Evolutionary conservation across 2,888 invertebrate genomes (phyloP).

Genomic region (Andrena praecox): DNA sequence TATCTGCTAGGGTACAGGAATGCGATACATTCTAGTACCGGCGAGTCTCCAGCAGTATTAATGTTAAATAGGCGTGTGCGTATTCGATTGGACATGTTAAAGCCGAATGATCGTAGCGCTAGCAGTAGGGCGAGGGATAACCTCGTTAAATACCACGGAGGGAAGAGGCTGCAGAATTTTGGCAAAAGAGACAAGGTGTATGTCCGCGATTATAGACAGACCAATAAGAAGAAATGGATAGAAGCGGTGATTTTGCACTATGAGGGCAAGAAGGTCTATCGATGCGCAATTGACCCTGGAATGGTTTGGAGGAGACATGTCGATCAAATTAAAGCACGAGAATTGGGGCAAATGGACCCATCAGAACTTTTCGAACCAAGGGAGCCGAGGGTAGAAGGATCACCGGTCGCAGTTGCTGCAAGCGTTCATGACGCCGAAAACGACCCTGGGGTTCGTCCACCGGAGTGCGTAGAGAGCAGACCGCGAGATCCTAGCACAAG

Average conservation of each 20-base stretch:
- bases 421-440: no score
- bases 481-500: no score
- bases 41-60: background rate
- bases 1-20: constrained; percentile 5
- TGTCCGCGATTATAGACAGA: background rate
- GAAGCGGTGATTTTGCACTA: background rate
- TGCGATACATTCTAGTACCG: constrained; percentile 9
- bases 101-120: background rate
- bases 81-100: constrained; percentile 10
- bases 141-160: background rate
- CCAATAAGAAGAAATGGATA: background rate
- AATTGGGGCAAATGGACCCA: background rate
- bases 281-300: background rate
- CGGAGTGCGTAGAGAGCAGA: no score
- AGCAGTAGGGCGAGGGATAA: background rate
- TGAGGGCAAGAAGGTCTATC: background rate
- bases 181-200: background rate
- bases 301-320: background rate
- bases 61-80: constrained; percentile 11
- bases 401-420: background rate
- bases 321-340: background rate
- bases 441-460: no score
- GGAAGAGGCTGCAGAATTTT: background rate
- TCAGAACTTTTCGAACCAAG: background rate
- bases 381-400: background rate